phyloP scores from a whole-genome alignment of 2,888 invertebrate species.

The Bembecia ichneumoniformis region DNA sequence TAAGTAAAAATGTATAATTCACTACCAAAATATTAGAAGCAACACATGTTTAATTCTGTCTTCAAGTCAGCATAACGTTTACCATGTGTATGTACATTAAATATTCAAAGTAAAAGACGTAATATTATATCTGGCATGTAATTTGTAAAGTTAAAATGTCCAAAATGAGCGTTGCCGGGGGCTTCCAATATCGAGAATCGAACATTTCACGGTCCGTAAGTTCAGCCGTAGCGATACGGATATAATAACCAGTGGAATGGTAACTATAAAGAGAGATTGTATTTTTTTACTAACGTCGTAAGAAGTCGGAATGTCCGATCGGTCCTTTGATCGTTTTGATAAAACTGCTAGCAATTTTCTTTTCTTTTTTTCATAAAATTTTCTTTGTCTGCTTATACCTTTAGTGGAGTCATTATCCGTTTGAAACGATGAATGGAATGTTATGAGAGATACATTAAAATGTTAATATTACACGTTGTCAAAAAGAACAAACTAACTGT shows the following conservation, averaged over 20 bases:
- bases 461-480: not conserved
- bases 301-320: slow-evolving; percentile 68
- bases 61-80: no score
- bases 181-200: slow-evolving; percentile 53
- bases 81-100: no score
- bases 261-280: slow-evolving; percentile 73
- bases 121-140: not conserved
- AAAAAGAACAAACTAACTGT: no score
- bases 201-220: slow-evolving; percentile 68
- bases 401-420: slow-evolving; percentile 9
- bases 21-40: no score
- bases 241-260: slow-evolving; percentile 71
- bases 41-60: no score
- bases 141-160: slow-evolving; percentile 21
- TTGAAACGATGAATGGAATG: slow-evolving; percentile 29
- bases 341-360: slow-evolving; percentile 59
- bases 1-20: no score
- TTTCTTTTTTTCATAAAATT: slow-evolving; percentile 42
- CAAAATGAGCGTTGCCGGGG: slow-evolving; percentile 42
- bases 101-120: not conserved
- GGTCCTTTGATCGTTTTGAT: slow-evolving; percentile 71
- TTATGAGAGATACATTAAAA: slow-evolving; percentile 15
- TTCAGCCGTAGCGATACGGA: slow-evolving; percentile 63
- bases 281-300: slow-evolving; percentile 71
- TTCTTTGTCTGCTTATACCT: slow-evolving; percentile 27